Percentiles rank a stretch among this genome's conserved stretches.
phyloP scores from a whole-genome alignment of 2,888 invertebrate genomes.

The Geophilus truncorum region DNA sequence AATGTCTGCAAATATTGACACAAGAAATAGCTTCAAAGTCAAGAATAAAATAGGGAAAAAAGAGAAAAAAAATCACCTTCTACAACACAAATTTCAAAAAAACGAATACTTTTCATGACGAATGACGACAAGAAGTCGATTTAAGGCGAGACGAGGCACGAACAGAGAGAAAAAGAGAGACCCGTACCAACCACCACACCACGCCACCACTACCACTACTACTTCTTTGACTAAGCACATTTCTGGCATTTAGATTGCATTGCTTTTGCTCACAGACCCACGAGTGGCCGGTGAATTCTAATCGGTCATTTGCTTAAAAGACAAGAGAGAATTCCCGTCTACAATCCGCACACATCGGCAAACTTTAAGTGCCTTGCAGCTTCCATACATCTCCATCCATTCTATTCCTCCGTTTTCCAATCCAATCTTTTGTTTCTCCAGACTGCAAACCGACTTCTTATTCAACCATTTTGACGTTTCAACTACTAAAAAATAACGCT shows the following conservation, averaged over 20 bases:
- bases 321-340: constrained; percentile 22
- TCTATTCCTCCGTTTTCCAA: neutral
- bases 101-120: constrained; percentile 23
- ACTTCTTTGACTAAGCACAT: constrained; percentile 34
- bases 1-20: constrained; percentile 20
- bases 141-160: constrained; percentile 12
- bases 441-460: constrained; percentile 10
- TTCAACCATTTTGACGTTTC: neutral
- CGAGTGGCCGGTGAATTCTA: constrained; percentile 30
- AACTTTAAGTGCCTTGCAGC: constrained; percentile 29
- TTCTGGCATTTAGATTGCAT: constrained; percentile 34
- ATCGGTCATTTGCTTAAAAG: constrained; percentile 31
- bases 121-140: constrained; percentile 20
- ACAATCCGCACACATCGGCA: constrained; percentile 23
- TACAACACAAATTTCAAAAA: constrained; percentile 14
- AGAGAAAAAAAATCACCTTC: neutral
- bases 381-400: constrained; percentile 19
- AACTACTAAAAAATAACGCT: neutral
- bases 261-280: constrained; percentile 16
- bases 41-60: constrained; percentile 1
- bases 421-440: constrained; percentile 10
- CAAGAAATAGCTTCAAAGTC: constrained; percentile 10
- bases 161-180: constrained; percentile 14
- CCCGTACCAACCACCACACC: no score
- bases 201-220: no score